phyloP scores from a whole-genome alignment of 2,797 vertebrate species.

The Danio tinwini region DNA sequence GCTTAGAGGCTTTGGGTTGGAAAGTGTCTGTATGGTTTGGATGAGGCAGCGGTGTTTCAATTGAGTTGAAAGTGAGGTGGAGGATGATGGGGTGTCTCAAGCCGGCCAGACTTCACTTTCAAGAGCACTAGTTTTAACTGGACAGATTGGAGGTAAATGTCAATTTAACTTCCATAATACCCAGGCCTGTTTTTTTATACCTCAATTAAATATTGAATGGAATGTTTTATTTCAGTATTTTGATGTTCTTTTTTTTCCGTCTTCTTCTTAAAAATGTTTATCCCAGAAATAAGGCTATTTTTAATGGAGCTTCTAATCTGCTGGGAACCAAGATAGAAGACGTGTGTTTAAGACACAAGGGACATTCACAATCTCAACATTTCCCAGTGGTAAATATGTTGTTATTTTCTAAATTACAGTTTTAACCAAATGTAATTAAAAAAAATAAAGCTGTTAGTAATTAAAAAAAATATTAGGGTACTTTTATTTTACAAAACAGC shows the following conservation, averaged over 20 bases:
- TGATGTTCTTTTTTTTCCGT: background rate
- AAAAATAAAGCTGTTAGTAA: too few relatives aligned
- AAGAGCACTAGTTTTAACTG: background rate
- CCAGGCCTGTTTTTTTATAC: too few relatives aligned
- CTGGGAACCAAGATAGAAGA: background rate
- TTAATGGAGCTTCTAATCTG: background rate
- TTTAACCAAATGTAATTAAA: too few relatives aligned
- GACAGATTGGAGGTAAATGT: background rate
- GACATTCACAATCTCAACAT: background rate
- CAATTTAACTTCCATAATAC: background rate
- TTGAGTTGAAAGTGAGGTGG: constrained; percentile 57
- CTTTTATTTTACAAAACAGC: too few relatives aligned
- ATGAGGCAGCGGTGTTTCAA: constrained; percentile 64
- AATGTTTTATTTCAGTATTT: background rate
- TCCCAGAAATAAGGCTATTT: background rate
- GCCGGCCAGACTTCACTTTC: constrained; percentile 67
- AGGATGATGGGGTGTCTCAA: constrained; percentile 36
- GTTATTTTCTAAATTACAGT: background rate
- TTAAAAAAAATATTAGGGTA: too few relatives aligned
- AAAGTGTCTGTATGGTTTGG: constrained; percentile 44
- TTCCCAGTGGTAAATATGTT: background rate
- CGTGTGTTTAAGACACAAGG: background rate
- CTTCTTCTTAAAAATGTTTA: background rate
- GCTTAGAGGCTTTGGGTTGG: constrained; percentile 59
- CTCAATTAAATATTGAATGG: background rate